Base-by-base conservation (phyloP, 2,888 invertebrate genomes). In the Eudasyphora cyanicolor region DNA sequence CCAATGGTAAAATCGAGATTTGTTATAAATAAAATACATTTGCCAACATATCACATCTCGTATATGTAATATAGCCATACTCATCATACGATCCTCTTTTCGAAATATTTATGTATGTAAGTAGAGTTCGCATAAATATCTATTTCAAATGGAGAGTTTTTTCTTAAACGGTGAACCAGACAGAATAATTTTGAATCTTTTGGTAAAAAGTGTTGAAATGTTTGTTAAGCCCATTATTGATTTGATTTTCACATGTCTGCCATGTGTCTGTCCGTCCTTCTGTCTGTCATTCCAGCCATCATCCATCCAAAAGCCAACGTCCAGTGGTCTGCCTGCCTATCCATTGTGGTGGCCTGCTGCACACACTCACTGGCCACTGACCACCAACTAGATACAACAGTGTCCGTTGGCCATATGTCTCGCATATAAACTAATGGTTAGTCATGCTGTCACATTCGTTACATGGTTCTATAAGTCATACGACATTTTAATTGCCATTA, bases 401-500 rank as follows among this genome's bases (percentile, higher is more conserved):
- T 57, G 57, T 14, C 29, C n/a, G 29, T 60, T n/a, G 29, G 8
- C 24, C 17, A 14, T 24, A 6, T 29, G 42, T 42, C 24, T 1
- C 60, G 45, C n/a, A 45, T 24, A 67, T 38, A 38, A 67, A 38
- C 38, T 24, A 67, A 67, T 42, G 67, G 42, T 67, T 67, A 67
- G 67, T 67, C 67, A 67, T 67, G 24, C 67, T 67, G 67, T 67
- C 67, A 67, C 17, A 67, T 42, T 21, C 67, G 67, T n/a, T 42
- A 10, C 24, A 42, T 60, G 78, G 64, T 84, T 81, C 78, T 81
- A 73, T 79, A 57, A 69, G 60, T 76, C 76, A 81, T 79, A 78
- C 75, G 84, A 78, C 84, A 81, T 73, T 81, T 81, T 84, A 84
- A 84, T 84, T 84, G 84, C 81, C 73, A 84, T 79, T 81, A 84